Percentiles rank a stretch among this genome's conserved stretches.
These are phyloP conservation scores for Heteromyza rotundicornis DNA, from an alignment of 2,888 invertebrate species.

Conservation along the genomic window DNA sequence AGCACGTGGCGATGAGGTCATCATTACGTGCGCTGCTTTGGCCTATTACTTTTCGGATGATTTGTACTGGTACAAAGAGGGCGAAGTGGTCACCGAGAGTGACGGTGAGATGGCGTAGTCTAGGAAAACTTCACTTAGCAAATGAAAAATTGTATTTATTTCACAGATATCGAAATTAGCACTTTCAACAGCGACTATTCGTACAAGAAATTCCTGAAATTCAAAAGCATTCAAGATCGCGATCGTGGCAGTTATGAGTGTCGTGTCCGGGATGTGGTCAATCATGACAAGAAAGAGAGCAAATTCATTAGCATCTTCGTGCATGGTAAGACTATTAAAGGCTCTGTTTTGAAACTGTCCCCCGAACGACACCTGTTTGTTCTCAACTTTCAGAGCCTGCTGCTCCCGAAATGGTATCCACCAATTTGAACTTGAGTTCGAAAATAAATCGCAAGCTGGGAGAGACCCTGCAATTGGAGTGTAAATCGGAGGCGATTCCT, in stretches of 20 bases:
- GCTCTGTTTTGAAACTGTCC: neutral
- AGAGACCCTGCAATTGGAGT: slow-evolving; percentile 53
- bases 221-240: slow-evolving; percentile 53
- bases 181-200: slow-evolving; percentile 49
- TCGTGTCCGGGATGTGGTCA: slow-evolving; percentile 44
- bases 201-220: slow-evolving; percentile 54
- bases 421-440: slow-evolving; percentile 63
- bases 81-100: slow-evolving; percentile 36
- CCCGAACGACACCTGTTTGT: neutral
- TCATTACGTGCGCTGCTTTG: slow-evolving; percentile 68
- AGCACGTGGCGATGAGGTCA: slow-evolving; percentile 66
- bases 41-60: slow-evolving; percentile 64
- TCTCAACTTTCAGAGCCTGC: slow-evolving; percentile 59
- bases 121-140: too few species aligned
- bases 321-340: slow-evolving; percentile 48
- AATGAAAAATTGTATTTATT: too few species aligned
- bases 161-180: slow-evolving; percentile 40
- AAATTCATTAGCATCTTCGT: slow-evolving; percentile 55
- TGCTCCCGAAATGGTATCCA: slow-evolving; percentile 59
- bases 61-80: slow-evolving; percentile 64
- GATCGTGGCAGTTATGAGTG: slow-evolving; percentile 63
- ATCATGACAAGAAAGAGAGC: slow-evolving; percentile 42
- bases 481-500: slow-evolving; percentile 69
- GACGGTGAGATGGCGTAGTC: slow-evolving; percentile 34
- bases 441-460: slow-evolving; percentile 55